Evolutionary conservation across 2,888 invertebrate species (phyloP), one percentile per base, ranked within the genome.

Genomic region (Alentia gelatinosa): DNA sequence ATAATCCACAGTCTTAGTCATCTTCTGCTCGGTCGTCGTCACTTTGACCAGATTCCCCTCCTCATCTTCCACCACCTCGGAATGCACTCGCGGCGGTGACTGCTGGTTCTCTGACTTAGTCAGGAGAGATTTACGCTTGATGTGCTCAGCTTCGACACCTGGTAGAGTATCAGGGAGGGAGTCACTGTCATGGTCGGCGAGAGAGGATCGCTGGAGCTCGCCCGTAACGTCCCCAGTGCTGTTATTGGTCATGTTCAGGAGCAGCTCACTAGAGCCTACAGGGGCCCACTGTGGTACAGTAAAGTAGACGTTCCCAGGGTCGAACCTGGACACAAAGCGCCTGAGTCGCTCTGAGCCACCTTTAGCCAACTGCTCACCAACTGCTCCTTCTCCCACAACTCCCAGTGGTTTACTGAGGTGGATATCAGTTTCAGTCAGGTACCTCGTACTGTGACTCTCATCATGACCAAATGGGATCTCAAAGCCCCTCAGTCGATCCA

Each of bases 1-100:
- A 35, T 92, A 91, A 26, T 91, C 90, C 63, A 91, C 79, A 0
- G 91, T 91, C 79, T 91, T 91, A 5, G 88, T 92, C 39, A 88
- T 56, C 56, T 37, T 75, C 50, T 92, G 91, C 33, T 91, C 86
- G 26, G 68, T 68, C n/a, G 91, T 91, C 9, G 91, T 92, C 19
- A 92, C 42, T 35, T 90, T 91, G 35, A 91, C 63, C n/a, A 90
- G 19, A 30, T 88, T 91, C 0, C 92, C 92, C 30, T 92, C 92
- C 9, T 84, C 83, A 42, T 92, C 92, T 26, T 89, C 79, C 39
- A 89, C 89, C 39, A 88, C 19, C 1, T 75, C 37, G 0, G 92
- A 91, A 33, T 88, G 30, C 33, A 90, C 33, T 39, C 68, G 74
- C 1, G 91, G 91, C 30, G 88, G 89, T 1, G 91, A 91, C 39